Conservation (phyloP, 2,888 invertebrate genomes). For the Dysmachus trigonus region DNA sequence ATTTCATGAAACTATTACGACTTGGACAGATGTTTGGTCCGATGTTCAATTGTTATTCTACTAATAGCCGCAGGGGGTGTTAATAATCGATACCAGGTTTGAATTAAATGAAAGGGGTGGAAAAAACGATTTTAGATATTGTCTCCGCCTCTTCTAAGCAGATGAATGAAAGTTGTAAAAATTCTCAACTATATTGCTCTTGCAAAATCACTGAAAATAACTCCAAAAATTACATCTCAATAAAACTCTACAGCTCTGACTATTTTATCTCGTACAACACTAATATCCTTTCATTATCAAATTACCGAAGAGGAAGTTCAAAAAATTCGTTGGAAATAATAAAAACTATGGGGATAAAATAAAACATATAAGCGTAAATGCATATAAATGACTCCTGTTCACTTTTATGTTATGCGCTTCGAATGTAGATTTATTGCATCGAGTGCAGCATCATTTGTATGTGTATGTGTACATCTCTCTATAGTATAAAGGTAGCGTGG, state of each 20-base stretch:
- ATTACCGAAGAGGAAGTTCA: not conserved
- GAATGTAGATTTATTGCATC: constrained; percentile 13
- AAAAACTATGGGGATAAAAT: not conserved
- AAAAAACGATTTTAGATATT: not conserved
- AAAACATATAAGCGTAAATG: not conserved
- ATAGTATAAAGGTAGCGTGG: not conserved
- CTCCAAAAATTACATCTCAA: not conserved
- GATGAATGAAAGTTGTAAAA: not conserved
- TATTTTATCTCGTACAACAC: not conserved
- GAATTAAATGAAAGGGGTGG: not conserved
- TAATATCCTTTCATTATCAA: not conserved
- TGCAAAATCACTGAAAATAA: not conserved
- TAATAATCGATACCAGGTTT: not conserved
- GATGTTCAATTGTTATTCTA: not conserved
- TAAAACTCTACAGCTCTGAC: not conserved
- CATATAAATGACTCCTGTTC: constrained; percentile 19
- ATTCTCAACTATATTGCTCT: not conserved
- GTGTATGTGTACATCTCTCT: not conserved
- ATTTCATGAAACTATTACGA: not conserved
- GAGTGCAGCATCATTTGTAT: not conserved
- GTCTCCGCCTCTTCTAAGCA: not conserved
- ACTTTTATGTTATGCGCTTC: not conserved
- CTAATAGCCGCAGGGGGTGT: not conserved
- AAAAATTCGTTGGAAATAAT: not conserved
- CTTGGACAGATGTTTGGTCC: not conserved